Evolutionary conservation across 2,113 vertebrate species (phyloP).

Genomic region (Mirounga angustirostris): DNA sequence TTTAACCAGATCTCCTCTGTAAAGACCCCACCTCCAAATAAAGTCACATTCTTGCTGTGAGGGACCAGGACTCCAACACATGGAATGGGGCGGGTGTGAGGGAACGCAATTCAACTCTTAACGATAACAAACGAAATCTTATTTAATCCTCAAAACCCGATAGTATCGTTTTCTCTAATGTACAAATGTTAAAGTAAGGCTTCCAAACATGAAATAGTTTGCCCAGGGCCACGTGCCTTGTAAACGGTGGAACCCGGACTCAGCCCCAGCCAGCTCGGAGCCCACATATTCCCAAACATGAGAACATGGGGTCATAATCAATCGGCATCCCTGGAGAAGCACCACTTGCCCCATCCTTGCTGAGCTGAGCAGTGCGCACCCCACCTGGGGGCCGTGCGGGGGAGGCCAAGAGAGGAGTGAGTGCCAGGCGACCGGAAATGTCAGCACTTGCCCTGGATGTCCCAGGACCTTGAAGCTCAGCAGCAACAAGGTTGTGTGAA

Average conservation of each 20-base stretch:
- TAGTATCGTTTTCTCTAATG: no score
- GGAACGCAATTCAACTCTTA: background rate
- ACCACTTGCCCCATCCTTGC: accelerated
- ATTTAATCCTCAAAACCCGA: accelerated
- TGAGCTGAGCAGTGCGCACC: accelerated
- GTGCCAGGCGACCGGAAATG: accelerated
- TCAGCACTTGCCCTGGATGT: no score
- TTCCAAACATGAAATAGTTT: background rate
- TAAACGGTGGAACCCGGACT: accelerated
- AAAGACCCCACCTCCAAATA: background rate
- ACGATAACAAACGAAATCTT: background rate
- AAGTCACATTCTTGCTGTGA: accelerated
- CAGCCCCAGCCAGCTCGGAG: accelerated
- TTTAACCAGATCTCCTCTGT: background rate
- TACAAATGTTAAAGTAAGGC: background rate
- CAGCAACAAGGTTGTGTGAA: accelerated
- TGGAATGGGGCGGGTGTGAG: accelerated
- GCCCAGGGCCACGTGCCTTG: accelerated
- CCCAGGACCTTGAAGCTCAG: background rate
- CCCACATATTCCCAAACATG: background rate
- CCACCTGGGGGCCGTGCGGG: accelerated
- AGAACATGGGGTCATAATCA: background rate
- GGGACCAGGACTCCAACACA: accelerated
- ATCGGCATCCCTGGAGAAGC: accelerated
- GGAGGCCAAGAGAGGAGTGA: accelerated